These are phyloP conservation scores for Alectoris magna DNA, from an alignment of 2,797 vertebrate genomes.

Conservation along the genomic window DNA sequence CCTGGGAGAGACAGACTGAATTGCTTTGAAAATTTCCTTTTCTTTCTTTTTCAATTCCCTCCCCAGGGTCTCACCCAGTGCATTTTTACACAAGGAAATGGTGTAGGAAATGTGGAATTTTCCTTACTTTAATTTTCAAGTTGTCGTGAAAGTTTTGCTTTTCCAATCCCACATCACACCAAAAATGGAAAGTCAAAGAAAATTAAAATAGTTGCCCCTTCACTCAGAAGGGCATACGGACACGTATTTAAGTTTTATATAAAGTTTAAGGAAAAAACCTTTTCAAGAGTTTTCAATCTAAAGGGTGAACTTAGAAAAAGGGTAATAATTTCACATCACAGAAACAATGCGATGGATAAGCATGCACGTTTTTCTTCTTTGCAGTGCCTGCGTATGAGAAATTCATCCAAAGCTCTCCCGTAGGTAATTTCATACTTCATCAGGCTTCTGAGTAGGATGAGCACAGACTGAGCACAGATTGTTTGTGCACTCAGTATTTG, in stretches of 20 bases:
- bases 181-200: not conserved
- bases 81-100: not conserved
- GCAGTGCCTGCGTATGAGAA: not conserved
- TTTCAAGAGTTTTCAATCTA: not conserved
- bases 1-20: not conserved
- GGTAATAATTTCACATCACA: not conserved
- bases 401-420: not conserved
- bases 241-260: not conserved
- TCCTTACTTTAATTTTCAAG: not conserved
- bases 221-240: not conserved
- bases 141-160: not conserved
- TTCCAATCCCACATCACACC: not conserved
- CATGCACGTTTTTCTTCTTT: not conserved
- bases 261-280: not conserved
- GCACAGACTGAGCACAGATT: not conserved
- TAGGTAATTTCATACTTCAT: not conserved
- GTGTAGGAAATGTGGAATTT: not conserved
- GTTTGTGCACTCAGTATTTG: not conserved
- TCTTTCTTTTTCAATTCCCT: not conserved
- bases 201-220: not conserved
- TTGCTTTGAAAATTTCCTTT: not conserved
- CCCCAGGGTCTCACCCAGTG: not conserved
- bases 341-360: not conserved
- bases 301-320: not conserved
- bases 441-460: not conserved